phyloP scores from a whole-genome alignment of 2,797 vertebrate genomes.

The Cottoperca gobio region DNA sequence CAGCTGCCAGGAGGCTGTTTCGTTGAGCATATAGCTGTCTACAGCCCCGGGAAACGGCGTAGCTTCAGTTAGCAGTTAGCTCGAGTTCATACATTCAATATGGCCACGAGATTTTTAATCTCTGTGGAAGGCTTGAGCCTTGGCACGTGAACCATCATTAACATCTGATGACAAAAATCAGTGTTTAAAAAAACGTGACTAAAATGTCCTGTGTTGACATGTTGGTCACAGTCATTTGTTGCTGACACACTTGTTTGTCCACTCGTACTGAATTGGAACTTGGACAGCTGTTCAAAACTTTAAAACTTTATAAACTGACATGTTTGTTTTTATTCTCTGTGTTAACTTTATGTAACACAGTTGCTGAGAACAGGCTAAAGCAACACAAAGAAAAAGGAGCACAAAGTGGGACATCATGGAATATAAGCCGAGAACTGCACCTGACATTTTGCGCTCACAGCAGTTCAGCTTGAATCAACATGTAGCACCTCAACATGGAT shows the following conservation, averaged over 20 bases:
- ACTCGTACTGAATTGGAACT: neutral
- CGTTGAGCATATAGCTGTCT: too few species aligned
- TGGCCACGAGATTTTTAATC: too few species aligned
- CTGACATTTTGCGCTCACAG: conserved; percentile 37
- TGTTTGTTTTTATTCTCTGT: conserved; percentile 5
- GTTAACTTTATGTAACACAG: conserved; percentile 13
- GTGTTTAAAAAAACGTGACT: neutral
- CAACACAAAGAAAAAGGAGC: neutral
- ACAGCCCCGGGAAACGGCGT: too few species aligned
- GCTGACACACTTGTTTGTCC: neutral
- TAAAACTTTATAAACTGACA: too few species aligned
- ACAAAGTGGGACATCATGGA: conserved; percentile 38
- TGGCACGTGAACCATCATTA: neutral
- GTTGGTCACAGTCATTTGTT: neutral
- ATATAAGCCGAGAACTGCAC: conserved; percentile 21
- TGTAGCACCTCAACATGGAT: neutral
- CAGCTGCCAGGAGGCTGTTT: too few species aligned
- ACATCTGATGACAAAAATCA: neutral
- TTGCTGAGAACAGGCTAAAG: neutral
- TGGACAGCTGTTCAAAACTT: conserved; percentile 4
- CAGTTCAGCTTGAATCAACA: conserved; percentile 29
- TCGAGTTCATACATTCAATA: too few species aligned
- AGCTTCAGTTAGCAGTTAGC: too few species aligned
- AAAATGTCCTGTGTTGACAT: neutral
- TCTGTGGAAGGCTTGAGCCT: neutral